Conservation (phyloP, 2,888 invertebrate genomes). For the Netelia melanura region DNA sequence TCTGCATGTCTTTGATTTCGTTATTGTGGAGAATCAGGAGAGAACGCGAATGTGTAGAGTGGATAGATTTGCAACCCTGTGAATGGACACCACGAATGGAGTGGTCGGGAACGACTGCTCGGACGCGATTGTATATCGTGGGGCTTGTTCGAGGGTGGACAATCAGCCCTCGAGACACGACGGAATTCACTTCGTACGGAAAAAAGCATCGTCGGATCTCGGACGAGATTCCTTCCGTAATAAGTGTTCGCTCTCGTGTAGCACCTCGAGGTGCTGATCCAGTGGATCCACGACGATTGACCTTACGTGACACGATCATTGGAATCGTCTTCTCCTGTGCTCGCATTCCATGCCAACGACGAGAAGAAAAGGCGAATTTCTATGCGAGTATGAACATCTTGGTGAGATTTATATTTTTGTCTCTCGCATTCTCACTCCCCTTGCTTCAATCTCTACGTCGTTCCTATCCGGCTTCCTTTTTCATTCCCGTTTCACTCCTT, state of each 20-base stretch:
- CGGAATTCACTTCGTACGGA: background rate
- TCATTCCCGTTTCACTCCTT: slow-evolving; percentile 13
- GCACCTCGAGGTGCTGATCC: slow-evolving; percentile 12
- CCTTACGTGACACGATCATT: slow-evolving; percentile 63
- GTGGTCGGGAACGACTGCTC: background rate
- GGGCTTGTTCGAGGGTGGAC: background rate
- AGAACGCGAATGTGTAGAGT: background rate
- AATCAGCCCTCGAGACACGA: slow-evolving; percentile 8
- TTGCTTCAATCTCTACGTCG: slow-evolving; percentile 1
- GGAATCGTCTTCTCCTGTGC: slow-evolving; percentile 33
- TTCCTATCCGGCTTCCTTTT: slow-evolving; percentile 14
- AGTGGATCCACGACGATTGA: slow-evolving; percentile 49
- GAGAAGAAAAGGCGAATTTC: background rate
- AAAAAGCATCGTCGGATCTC: background rate
- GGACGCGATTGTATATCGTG: background rate
- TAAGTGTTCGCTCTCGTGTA: slow-evolving; percentile 54
- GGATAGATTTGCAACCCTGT: slow-evolving; percentile 36
- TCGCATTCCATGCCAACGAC: slow-evolving; percentile 28
- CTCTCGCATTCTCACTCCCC: slow-evolving; percentile 23
- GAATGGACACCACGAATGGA: slow-evolving; percentile 11
- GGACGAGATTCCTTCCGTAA: slow-evolving; percentile 16
- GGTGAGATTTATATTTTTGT: slow-evolving; percentile 10
- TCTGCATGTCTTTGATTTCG: slow-evolving; percentile 24
- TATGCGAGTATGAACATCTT: slow-evolving; percentile 28
- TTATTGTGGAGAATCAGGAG: no score